phyloP scores from a whole-genome alignment of 2,113 vertebrate genomes.

The Balaenoptera acutorostrata region DNA sequence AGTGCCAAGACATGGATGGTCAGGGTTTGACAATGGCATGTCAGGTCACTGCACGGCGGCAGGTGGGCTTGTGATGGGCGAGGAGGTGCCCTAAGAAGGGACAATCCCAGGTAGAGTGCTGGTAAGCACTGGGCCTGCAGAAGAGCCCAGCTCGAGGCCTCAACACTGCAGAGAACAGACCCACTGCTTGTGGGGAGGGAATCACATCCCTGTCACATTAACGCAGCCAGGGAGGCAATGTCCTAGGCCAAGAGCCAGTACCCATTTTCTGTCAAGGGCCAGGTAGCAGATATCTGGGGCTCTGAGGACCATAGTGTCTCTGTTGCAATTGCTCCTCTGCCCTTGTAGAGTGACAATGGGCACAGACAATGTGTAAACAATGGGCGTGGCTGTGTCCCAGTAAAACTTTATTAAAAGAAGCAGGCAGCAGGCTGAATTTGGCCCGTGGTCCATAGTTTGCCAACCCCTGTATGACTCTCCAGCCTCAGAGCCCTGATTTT shows the following conservation, averaged over 20 bases:
- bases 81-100: neutral
- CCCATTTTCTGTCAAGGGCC: neutral
- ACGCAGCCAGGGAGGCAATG: neutral
- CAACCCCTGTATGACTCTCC: neutral
- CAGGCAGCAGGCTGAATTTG: neutral
- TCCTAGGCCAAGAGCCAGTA: neutral
- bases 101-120: accelerated
- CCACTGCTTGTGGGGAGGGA: no score
- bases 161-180: neutral
- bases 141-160: neutral
- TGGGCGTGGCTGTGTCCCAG: neutral
- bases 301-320: neutral
- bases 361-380: neutral
- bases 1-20: neutral
- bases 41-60: accelerated
- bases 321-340: neutral
- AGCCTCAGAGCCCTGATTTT: neutral
- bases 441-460: neutral
- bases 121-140: neutral
- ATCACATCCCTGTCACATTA: accelerated
- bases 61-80: neutral
- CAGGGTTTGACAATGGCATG: neutral
- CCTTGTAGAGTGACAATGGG: neutral
- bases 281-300: accelerated
- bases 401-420: neutral